Percentiles rank a stretch among this genome's conserved stretches.
Evolutionary conservation across 2,113 vertebrate genomes (phyloP).

Genomic region (Pseudopipra pipra): DNA sequence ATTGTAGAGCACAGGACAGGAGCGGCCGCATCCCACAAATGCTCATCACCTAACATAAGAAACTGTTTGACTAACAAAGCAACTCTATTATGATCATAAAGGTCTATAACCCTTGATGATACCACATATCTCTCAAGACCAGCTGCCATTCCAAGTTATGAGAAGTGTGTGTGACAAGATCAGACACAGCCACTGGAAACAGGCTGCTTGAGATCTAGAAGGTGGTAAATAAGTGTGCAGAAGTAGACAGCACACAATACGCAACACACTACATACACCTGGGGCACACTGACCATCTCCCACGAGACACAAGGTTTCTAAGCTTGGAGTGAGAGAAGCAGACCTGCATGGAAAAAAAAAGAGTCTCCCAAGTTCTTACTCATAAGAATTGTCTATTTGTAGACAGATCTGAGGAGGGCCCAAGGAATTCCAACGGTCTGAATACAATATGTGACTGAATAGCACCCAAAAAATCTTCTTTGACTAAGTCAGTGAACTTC

Average conservation of each 20-base stretch:
- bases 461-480: background rate
- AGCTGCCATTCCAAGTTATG: background rate
- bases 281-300: background rate
- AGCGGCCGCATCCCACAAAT: fast-evolving
- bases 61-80: background rate
- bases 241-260: background rate
- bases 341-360: background rate
- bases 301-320: background rate
- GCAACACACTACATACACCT: background rate
- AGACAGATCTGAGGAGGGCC: background rate
- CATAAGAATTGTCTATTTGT: background rate
- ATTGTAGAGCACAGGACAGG: background rate
- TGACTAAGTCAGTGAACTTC: background rate
- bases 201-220: background rate
- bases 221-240: background rate
- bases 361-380: background rate
- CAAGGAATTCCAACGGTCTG: background rate
- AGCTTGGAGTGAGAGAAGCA: background rate
- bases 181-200: background rate
- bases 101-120: background rate
- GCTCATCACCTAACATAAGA: background rate
- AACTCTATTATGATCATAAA: background rate
- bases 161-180: background rate
- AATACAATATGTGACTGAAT: background rate
- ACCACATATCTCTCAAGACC: background rate